Evolutionary conservation across 2,797 vertebrate genomes (phyloP), one percentile per base, ranked within the genome.

Genomic region (Peromyscus aztecus): DNA sequence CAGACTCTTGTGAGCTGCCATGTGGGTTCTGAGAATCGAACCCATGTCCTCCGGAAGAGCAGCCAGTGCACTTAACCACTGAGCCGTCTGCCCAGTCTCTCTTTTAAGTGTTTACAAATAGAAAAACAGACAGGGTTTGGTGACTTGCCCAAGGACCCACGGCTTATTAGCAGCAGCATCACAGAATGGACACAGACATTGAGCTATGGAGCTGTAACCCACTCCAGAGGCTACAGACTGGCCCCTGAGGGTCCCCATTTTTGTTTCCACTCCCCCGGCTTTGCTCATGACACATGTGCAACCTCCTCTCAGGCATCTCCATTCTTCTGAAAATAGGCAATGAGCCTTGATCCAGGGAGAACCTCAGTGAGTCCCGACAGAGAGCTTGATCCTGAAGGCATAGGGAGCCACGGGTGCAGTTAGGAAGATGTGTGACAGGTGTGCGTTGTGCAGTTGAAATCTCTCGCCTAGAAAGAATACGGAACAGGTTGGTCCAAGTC

Each of bases 161-260:
- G 19, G 24, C 43, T 67, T 43, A 21, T 46, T 40, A 81, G 40
- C 0, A 4, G 40, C 46, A 21, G 6, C 14, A 43, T 16, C 67
- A 19, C 4, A 14, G 3, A 4, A 3, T 21, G 65, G 88, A 19
- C 27, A 4, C 24, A 27, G 6, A 34, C 6, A 14, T 4, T 57
- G 37, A 6, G 52, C 37, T 40, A 59, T 14, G 27, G 40, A 40
- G 31, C 31, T 4, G 24, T 10, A 57, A 21, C 37, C 29, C 13
- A 13, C 31, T 61, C 7, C 0, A 0, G 23, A 19, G n/a, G 21
- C 29, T 61, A 52, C 21, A 37, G 46, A 57, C 17, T 27, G 4
- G 8, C 21, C 40, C 46, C 59, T 40, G n/a, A 1, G 5, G 3
- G 6, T 69, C 19, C 5, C 40, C 77, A 37, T 29, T 46, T 65